Evolutionary conservation across 2,888 invertebrate genomes (phyloP).

Genomic region (Cryptocephalus moraei): DNA sequence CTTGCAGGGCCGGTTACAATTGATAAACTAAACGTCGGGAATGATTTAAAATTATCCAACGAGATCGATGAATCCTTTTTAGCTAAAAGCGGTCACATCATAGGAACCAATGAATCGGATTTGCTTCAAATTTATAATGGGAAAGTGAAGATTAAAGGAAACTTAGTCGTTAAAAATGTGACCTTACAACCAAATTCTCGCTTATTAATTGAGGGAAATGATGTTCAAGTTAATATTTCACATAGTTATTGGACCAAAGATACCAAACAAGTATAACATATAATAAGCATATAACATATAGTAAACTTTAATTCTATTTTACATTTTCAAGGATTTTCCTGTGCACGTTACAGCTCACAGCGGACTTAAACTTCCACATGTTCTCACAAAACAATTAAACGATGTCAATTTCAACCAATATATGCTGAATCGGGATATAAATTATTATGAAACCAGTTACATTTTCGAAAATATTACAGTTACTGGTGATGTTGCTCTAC

Average conservation of each 20-base stretch:
- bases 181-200: slow-evolving; percentile 15
- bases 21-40: slow-evolving; percentile 19
- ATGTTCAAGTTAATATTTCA: slow-evolving; percentile 18
- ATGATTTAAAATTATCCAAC: slow-evolving; percentile 20
- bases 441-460: slow-evolving; percentile 20
- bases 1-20: slow-evolving; percentile 27
- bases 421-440: slow-evolving; percentile 23
- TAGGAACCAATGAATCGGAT: slow-evolving; percentile 27
- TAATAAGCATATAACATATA: not conserved
- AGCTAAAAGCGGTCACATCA: slow-evolving; percentile 17
- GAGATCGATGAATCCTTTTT: slow-evolving; percentile 15
- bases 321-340: slow-evolving; percentile 21
- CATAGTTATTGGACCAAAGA: slow-evolving; percentile 32
- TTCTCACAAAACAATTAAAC: slow-evolving; percentile 26
- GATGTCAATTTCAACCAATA: slow-evolving; percentile 22
- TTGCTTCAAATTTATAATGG: slow-evolving; percentile 30
- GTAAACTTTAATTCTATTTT: slow-evolving; percentile 4
- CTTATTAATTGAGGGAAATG: slow-evolving; percentile 20
- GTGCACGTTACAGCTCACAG: slow-evolving; percentile 22
- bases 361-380: slow-evolving; percentile 26
- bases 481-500: slow-evolving; percentile 24
- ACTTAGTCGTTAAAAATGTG: slow-evolving; percentile 26
- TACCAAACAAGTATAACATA: slow-evolving; percentile 23
- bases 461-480: slow-evolving; percentile 29
- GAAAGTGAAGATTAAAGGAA: slow-evolving; percentile 29